phyloP scores from a whole-genome alignment of 2,888 invertebrate species.

The Morpho helenor region DNA sequence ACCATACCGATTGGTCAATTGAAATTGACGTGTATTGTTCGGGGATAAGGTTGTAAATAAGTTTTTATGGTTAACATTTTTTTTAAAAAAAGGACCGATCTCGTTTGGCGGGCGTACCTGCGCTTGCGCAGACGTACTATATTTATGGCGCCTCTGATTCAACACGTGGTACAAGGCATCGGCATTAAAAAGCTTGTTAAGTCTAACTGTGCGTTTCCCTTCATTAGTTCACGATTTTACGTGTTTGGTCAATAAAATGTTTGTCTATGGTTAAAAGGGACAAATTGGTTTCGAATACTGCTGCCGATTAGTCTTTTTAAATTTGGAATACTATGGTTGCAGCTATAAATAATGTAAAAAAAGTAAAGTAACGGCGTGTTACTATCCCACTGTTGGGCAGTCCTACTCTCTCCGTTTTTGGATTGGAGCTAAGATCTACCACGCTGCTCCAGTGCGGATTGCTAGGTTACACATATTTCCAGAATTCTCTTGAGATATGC shows the following conservation, averaged over 20 bases:
- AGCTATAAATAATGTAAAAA: background rate
- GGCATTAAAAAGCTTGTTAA: slow-evolving; percentile 68
- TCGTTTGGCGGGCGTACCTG: slow-evolving; percentile 78
- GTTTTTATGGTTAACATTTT: slow-evolving; percentile 33
- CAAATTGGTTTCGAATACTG: slow-evolving; percentile 21
- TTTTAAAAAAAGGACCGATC: slow-evolving; percentile 68
- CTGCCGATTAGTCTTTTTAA: background rate
- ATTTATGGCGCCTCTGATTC: slow-evolving; percentile 74
- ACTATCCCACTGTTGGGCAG: too few species aligned
- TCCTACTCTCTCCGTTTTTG: too few species aligned
- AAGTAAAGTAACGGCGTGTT: too few species aligned
- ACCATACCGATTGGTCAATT: slow-evolving; percentile 29
- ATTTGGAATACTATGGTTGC: background rate
- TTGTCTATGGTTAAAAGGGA: slow-evolving; percentile 28
- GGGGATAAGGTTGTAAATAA: slow-evolving; percentile 40
- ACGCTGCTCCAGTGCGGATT: too few species aligned
- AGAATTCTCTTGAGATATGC: too few species aligned
- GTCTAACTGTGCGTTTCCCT: slow-evolving; percentile 65
- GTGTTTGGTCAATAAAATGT: slow-evolving; percentile 29
- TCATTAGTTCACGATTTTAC: slow-evolving; percentile 48
- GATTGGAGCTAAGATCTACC: too few species aligned
- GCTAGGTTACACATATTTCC: too few species aligned
- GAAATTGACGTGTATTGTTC: slow-evolving; percentile 33
- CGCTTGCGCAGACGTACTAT: slow-evolving; percentile 72
- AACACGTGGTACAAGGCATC: slow-evolving; percentile 62